Conservation (phyloP, 2,797 vertebrate genomes). For the Sardinella longiceps region DNA sequence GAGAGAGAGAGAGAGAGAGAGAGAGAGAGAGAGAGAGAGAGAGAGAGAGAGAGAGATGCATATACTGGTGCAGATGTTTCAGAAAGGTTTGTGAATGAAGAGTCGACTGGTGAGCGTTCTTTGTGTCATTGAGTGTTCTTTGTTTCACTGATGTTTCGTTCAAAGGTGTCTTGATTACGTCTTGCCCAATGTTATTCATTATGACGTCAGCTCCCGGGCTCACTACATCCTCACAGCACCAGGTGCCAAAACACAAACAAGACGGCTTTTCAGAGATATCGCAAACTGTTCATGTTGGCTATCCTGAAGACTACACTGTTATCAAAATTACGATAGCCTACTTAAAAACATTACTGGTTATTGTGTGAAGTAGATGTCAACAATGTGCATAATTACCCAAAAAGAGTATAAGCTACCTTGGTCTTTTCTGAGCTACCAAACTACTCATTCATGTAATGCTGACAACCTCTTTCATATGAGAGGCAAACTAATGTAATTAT, state of each 20-base stretch:
- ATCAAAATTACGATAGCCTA: no score
- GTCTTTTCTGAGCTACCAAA: neutral
- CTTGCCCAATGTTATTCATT: neutral
- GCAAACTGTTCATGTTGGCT: no score
- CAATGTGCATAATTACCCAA: no score
- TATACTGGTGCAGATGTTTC: neutral
- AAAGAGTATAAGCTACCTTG: no score
- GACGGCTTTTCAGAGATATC: no score
- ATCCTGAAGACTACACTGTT: no score
- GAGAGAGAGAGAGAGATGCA: neutral
- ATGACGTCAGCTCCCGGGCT: no score
- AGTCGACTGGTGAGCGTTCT: neutral
- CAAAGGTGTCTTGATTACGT: neutral
- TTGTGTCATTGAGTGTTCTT: no score
- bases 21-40: neutral
- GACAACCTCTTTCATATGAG: neutral
- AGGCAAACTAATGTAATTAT: neutral
- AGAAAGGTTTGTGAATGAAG: neutral
- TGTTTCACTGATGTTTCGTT: no score
- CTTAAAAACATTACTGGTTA: no score
- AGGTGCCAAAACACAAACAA: neutral
- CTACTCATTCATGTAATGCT: no score
- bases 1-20: neutral
- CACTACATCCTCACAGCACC: neutral
- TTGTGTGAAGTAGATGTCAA: no score